These are phyloP conservation scores for Melanotus villosus DNA, from an alignment of 2,888 invertebrate species.

Conservation along the genomic window DNA sequence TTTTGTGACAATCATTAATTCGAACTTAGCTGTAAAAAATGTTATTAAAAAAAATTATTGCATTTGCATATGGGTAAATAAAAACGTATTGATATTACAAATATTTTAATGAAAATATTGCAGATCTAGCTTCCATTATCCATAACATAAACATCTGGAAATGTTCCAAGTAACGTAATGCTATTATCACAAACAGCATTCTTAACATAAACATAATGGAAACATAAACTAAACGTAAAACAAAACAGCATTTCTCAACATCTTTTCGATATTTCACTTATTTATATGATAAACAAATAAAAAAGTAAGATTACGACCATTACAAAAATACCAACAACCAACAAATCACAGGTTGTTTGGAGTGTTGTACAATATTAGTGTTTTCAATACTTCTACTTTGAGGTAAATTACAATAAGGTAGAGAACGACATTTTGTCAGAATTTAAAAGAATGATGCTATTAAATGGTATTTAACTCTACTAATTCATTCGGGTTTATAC, in stretches of 20 bases:
- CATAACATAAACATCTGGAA: background rate
- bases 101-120: background rate
- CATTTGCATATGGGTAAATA: too few species aligned
- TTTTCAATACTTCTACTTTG: background rate
- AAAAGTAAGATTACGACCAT: background rate
- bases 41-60: too few species aligned
- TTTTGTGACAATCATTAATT: too few species aligned
- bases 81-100: too few species aligned
- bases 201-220: background rate
- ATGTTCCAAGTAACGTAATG: background rate
- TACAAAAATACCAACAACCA: background rate
- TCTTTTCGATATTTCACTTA: background rate
- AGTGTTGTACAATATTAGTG: background rate
- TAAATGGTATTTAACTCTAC: too few species aligned
- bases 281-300: background rate
- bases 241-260: conserved; percentile 5
- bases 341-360: background rate
- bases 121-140: too few species aligned
- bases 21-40: too few species aligned
- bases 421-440: background rate
- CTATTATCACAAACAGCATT: conserved; percentile 2
- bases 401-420: background rate
- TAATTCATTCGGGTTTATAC: too few species aligned
- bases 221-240: conserved; percentile 20
- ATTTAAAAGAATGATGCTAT: too few species aligned